Evolutionary conservation across 2,797 vertebrate genomes (phyloP), one percentile per base, ranked within the genome.

Genomic region (Clarias fuscus): DNA sequence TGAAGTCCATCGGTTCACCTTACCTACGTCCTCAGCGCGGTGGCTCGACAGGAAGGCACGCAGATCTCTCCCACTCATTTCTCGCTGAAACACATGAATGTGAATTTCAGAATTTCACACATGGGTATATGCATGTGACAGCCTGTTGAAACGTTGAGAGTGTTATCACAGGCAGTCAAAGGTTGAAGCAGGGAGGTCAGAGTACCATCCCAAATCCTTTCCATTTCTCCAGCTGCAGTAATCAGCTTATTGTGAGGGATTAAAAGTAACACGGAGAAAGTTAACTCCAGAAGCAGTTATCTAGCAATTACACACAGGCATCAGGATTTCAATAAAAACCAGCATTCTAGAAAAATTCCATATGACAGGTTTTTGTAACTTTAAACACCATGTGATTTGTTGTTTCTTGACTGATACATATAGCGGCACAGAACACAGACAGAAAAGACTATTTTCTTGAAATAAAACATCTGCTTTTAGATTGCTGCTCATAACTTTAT

Each of bases 11-110:
- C 18, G 61, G 78, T n/a, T 76, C 20, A 7, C 48, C 92, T 89
- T 95, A 98, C 97, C 96, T 90, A 84, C 86, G 88, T 92, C 92
- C 88, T 91, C 90, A 58, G 84, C 91, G 91, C 92, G 94, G 82
- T 83, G 90, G 87, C 82, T 89, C 83, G 93, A 93, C 88, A 91
- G 77, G 84, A 96, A 92, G 0, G 78, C 81, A 64, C 86, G 91
- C 62, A 79, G 82, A 78, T 94, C 90, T 88, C 43, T 93, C 89
- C 92, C 92, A 92, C 87, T 94, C 95, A 95, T 96, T 85, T 86
- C 90, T 92, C 65, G 80, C 82, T 62, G 83, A 84, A 84, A 84
- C 72, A 73, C 70, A 56, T 7, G 18, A 77, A 61, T n/a, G 6
- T 24, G 72, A 20, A 33, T 65, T 72, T 22, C 83, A 67, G 70